phyloP scores from a whole-genome alignment of 2,797 vertebrate species.

The Chelonia mydas region DNA sequence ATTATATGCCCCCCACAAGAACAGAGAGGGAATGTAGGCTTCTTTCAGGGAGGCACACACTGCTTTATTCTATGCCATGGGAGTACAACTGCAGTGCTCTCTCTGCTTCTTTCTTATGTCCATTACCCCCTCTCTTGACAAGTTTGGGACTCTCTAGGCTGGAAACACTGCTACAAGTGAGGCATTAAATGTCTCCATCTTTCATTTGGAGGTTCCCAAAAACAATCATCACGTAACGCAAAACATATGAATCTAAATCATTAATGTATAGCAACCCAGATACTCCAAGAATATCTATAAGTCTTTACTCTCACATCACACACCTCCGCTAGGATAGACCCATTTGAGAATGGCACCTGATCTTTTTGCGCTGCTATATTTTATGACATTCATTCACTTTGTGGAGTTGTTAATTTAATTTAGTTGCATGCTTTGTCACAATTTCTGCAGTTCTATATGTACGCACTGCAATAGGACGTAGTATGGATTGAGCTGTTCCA shows the following conservation, averaged over 20 bases:
- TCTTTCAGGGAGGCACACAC: neutral
- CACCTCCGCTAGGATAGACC: neutral
- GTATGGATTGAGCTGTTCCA: neutral
- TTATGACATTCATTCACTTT: neutral
- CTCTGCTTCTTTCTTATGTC: neutral
- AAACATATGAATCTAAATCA: neutral
- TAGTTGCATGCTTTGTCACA: neutral
- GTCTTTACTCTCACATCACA: neutral
- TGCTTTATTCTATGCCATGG: neutral
- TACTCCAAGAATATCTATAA: neutral
- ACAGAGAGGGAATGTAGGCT: neutral
- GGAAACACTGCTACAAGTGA: neutral
- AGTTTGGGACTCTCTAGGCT: neutral
- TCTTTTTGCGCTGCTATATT: neutral
- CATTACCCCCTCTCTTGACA: neutral
- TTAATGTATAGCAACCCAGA: neutral
- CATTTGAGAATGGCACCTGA: neutral
- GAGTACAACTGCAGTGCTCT: fast-evolving
- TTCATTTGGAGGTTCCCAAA: neutral
- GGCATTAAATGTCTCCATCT: neutral
- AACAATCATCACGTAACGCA: neutral
- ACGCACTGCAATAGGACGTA: neutral
- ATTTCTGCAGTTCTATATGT: neutral
- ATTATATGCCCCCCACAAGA: neutral
- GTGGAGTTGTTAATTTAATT: neutral